A percentile compares a stretch with the other conserved stretches of the same genome.
These are phyloP conservation scores for Pteropus alecto DNA, from an alignment of 2,113 vertebrate genomes.

Conservation along the genomic window DNA sequence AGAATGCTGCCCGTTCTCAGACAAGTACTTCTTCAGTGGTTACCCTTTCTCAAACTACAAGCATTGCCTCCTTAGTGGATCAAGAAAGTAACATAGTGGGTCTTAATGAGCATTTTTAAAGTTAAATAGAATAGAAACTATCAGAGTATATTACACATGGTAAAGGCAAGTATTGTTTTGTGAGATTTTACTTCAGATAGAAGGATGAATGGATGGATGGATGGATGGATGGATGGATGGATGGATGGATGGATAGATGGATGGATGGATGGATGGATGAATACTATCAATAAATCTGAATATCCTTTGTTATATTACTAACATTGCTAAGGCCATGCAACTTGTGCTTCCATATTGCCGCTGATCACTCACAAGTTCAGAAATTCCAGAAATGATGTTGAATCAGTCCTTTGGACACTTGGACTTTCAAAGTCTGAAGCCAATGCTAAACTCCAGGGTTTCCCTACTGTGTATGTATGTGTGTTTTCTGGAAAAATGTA, in stretches of 20 bases:
- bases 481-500: not conserved
- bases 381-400: not conserved
- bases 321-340: not conserved
- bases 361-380: not conserved
- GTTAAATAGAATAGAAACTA: not conserved
- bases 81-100: not conserved
- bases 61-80: not conserved
- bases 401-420: not conserved
- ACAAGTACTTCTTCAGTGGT: not conserved
- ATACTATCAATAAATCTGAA: not conserved
- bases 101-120: not conserved
- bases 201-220: not conserved
- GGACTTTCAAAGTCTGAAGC: not conserved
- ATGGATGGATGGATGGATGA: not conserved
- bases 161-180: not conserved
- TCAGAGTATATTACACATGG: not conserved
- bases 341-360: not conserved
- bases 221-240: not conserved
- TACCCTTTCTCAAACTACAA: not conserved
- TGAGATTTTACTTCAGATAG: not conserved
- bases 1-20: not conserved
- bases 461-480: not conserved
- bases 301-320: not conserved
- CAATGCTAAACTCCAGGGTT: not conserved
- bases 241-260: too few relatives aligned